Percentiles rank a stretch among this genome's conserved stretches.
Conservation (phyloP, 2,113 vertebrate species). For the Chiloscyllium plagiosum region DNA sequence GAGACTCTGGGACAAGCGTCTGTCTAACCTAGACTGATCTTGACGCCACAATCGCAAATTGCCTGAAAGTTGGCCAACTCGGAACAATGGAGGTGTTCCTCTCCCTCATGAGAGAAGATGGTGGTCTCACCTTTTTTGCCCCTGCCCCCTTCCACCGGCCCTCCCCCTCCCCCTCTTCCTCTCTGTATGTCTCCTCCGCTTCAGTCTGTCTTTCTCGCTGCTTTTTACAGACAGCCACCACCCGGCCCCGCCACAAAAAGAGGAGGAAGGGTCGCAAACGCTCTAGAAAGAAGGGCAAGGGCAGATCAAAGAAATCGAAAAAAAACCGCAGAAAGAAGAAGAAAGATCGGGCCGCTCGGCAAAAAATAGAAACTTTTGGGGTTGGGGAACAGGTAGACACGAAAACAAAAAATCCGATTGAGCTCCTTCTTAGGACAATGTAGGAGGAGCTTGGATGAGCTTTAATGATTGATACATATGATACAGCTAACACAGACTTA, state of each 20-base stretch:
- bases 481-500: not conserved
- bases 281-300: constrained; percentile 49
- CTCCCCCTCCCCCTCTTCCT: not conserved
- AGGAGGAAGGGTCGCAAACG: constrained; percentile 50
- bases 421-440: not conserved
- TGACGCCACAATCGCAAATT: no score
- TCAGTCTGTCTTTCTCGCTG: fast-evolving
- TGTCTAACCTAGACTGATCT: no score
- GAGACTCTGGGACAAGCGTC: no score
- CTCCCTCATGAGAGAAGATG: no score
- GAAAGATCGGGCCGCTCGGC: constrained; percentile 54
- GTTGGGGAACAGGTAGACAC: not conserved
- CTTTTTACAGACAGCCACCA: constrained; percentile 37
- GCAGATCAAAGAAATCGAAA: constrained; percentile 53
- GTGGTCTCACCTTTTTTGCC: not conserved
- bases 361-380: constrained; percentile 17
- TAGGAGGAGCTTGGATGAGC: not conserved
- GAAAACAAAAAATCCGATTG: not conserved
- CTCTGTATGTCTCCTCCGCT: constrained; percentile 25
- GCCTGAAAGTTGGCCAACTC: no score
- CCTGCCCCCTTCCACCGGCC: not conserved
- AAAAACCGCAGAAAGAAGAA: constrained; percentile 70
- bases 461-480: not conserved
- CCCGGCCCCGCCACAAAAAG: constrained; percentile 44
- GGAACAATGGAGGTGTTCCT: no score